Percentiles rank a stretch among this genome's conserved stretches.
phyloP scores from a whole-genome alignment of 37 sponge, comb jelly and placozoan genomes.

The Petrosia ficiformis region DNA sequence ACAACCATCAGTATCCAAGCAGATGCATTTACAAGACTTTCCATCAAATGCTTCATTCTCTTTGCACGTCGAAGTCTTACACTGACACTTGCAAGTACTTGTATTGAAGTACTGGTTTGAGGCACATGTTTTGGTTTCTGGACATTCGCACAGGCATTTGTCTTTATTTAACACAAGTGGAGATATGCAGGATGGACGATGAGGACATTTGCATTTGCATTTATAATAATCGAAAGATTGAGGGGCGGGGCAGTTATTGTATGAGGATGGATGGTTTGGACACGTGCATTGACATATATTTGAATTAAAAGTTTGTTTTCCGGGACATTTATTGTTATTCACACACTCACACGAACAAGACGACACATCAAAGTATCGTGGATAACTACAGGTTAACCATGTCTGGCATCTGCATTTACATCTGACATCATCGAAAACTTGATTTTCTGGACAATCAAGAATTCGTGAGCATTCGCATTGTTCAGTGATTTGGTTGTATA shows the following conservation, averaged over 20 bases:
- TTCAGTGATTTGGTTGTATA: no score
- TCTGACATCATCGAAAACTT: conserved; percentile 13
- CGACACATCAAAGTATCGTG: background rate
- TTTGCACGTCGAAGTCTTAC: background rate
- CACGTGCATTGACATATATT: conserved; percentile 17
- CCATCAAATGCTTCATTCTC: background rate
- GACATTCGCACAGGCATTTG: conserved; percentile 36
- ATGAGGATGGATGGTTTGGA: background rate
- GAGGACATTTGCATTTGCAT: conserved; percentile 23
- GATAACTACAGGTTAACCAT: background rate
- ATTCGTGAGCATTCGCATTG: background rate
- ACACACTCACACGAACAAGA: conserved; percentile 2
- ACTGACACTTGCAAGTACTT: conserved; percentile 13
- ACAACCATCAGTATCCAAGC: background rate
- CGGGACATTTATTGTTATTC: background rate
- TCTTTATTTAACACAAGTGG: background rate
- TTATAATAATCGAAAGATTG: conserved; percentile 28
- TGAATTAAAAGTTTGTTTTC: conserved; percentile 7
- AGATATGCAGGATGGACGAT: background rate
- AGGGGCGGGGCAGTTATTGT: background rate
- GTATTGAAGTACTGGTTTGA: background rate
- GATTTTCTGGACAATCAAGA: background rate
- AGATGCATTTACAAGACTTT: background rate
- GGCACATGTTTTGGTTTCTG: background rate
- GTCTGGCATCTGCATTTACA: conserved; percentile 29